These are phyloP conservation scores for Poeciliopsis prolifica DNA, from an alignment of 2,113 vertebrate species.

Conservation along the genomic window DNA sequence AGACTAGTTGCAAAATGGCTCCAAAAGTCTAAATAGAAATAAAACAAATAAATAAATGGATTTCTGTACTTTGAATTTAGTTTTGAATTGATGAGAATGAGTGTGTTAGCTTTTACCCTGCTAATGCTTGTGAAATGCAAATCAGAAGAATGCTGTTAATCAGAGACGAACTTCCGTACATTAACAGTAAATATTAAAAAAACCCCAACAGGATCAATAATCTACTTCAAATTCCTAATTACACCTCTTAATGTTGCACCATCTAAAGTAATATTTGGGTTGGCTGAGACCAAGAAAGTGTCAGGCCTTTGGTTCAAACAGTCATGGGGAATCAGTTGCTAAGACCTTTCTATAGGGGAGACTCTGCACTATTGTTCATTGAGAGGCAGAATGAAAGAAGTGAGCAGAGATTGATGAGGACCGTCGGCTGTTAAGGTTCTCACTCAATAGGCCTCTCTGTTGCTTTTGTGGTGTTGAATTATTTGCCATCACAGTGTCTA, in stretches of 20 bases:
- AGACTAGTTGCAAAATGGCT: too few species aligned
- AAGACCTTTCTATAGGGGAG: constrained; percentile 64
- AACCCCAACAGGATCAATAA: too few species aligned
- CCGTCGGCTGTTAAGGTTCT: constrained; percentile 58
- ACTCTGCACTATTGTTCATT: constrained; percentile 54
- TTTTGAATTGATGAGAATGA: not conserved
- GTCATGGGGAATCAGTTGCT: constrained; percentile 70
- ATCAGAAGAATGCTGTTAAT: not conserved
- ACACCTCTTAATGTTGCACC: too few species aligned
- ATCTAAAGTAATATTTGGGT: not conserved
- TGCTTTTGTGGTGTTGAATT: constrained; percentile 76
- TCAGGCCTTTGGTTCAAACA: constrained; percentile 30
- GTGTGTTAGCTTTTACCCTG: not conserved
- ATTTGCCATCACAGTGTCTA: constrained; percentile 74
- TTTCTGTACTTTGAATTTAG: too few species aligned
- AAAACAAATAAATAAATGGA: too few species aligned
- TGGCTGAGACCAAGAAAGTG: constrained; percentile 32
- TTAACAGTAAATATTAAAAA: too few species aligned
- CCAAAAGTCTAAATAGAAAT: too few species aligned
- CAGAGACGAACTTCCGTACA: not conserved
- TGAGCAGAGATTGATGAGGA: constrained; percentile 76
- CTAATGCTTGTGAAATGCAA: not conserved
- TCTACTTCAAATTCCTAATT: too few species aligned
- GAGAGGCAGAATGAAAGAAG: constrained; percentile 54
- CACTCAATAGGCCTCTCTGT: constrained; percentile 59